Percentiles rank a stretch among this genome's conserved stretches.
phyloP scores from a whole-genome alignment of 2,113 vertebrate genomes.

The Delphinapterus leucas region DNA sequence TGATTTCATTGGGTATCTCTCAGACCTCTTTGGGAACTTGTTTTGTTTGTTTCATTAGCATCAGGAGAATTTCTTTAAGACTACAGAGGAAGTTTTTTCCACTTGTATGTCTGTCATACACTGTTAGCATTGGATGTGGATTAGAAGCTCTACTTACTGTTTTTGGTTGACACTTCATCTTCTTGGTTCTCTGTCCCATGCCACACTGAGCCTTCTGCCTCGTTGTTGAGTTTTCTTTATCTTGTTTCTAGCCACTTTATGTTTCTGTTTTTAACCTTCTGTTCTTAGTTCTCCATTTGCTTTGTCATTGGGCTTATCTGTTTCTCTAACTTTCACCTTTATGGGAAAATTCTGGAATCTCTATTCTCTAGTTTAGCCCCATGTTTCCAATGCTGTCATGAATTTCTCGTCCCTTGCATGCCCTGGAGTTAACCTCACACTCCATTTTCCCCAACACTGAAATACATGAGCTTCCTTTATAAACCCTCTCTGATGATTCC shows the following conservation, averaged over 20 bases:
- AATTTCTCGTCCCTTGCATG: background rate
- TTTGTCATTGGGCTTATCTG: background rate
- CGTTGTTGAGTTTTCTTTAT: background rate
- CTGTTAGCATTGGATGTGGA: background rate
- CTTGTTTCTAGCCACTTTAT: background rate
- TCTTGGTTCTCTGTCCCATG: background rate
- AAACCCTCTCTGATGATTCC: background rate
- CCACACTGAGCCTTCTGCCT: background rate
- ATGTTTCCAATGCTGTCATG: background rate
- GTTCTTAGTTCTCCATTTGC: background rate
- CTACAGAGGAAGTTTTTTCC: background rate
- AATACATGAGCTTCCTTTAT: background rate
- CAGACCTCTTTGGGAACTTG: background rate
- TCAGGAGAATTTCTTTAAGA: background rate
- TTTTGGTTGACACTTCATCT: background rate
- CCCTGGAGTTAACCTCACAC: background rate
- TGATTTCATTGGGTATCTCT: background rate
- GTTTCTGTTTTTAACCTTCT: background rate
- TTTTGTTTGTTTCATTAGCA: background rate
- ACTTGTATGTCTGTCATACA: background rate
- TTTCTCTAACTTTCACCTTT: background rate
- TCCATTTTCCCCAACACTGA: background rate
- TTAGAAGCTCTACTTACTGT: background rate
- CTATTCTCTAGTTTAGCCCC: background rate
- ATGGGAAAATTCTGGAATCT: background rate